These are phyloP conservation scores for Drosophila meridiana DNA, from an alignment of 2,888 invertebrate genomes.

Conservation along the genomic window DNA sequence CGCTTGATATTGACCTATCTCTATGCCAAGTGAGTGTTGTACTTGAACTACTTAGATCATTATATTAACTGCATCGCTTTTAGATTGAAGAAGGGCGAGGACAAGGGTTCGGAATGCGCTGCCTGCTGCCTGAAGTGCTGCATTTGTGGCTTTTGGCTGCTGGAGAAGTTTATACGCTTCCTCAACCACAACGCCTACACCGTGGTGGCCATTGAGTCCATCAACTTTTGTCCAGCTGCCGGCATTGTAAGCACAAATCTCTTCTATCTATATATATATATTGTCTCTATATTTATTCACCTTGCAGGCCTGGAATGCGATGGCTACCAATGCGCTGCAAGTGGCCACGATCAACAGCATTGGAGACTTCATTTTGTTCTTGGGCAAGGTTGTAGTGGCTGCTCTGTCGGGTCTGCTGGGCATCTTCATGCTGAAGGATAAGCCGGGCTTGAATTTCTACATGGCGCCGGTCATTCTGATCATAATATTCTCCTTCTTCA, in stretches of 20 bases:
- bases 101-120: conserved; percentile 91
- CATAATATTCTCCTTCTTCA: conserved; percentile 94
- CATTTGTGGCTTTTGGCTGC: conserved; percentile 95
- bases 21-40: conserved; percentile 91
- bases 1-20: conserved; percentile 94
- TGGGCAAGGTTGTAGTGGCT: conserved; percentile 92
- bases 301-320: conserved; percentile 93
- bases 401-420: conserved; percentile 93
- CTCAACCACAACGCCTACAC: conserved; percentile 98
- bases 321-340: conserved; percentile 93
- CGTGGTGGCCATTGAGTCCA: conserved; percentile 96
- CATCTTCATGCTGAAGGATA: conserved; percentile 90
- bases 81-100: conserved; percentile 89
- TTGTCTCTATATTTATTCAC: background rate
- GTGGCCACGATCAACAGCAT: conserved; percentile 96
- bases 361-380: conserved; percentile 96
- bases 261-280: background rate
- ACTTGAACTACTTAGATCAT: too few relatives aligned
- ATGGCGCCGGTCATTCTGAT: conserved; percentile 94
- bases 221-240: conserved; percentile 95
- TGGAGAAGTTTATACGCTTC: conserved; percentile 96
- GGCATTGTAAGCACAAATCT: conserved; percentile 88
- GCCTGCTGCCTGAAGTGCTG: conserved; percentile 92
- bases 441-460: conserved; percentile 91
- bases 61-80: conserved; percentile 42